These are phyloP conservation scores for Callipepla californica DNA, from an alignment of 2,113 vertebrate species.

Conservation along the genomic window DNA sequence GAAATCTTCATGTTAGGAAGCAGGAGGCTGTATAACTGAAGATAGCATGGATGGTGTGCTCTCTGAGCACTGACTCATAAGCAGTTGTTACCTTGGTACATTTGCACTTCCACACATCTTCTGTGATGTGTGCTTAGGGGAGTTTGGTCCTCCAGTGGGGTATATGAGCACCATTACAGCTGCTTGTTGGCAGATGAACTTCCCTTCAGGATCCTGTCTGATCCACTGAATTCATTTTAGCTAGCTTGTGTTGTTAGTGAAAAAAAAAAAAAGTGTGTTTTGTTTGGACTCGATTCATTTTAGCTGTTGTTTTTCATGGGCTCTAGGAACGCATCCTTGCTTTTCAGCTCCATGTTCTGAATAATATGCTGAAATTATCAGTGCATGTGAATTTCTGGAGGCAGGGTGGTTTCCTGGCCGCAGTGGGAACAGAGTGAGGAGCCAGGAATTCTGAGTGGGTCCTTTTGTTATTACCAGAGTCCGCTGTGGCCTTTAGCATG, in stretches of 20 bases:
- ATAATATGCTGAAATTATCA: not conserved
- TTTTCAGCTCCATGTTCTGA: not conserved
- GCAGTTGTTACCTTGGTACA: accelerated
- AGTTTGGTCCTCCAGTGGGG: not conserved
- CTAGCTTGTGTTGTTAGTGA: not conserved
- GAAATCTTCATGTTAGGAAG: not conserved
- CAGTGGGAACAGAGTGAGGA: not conserved
- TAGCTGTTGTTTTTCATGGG: not conserved
- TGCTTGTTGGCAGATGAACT: not conserved
- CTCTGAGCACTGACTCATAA: not conserved
- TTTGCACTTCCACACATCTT: not conserved
- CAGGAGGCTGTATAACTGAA: not conserved
- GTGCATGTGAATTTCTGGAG: not conserved
- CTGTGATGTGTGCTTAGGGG: too few relatives aligned
- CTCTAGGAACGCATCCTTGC: not conserved
- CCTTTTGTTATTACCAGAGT: not conserved
- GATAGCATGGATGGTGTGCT: not conserved
- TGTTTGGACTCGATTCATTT: not conserved
- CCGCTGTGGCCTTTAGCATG: not conserved
- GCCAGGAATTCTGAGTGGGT: not conserved
- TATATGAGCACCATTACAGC: not conserved
- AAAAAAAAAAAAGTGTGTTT: not conserved
- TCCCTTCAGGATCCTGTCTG: not conserved
- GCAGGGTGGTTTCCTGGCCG: not conserved
- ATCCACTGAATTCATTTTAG: not conserved